Base-by-base conservation (phyloP, 2,797 vertebrate genomes). In the Holocentrus rufus region DNA sequence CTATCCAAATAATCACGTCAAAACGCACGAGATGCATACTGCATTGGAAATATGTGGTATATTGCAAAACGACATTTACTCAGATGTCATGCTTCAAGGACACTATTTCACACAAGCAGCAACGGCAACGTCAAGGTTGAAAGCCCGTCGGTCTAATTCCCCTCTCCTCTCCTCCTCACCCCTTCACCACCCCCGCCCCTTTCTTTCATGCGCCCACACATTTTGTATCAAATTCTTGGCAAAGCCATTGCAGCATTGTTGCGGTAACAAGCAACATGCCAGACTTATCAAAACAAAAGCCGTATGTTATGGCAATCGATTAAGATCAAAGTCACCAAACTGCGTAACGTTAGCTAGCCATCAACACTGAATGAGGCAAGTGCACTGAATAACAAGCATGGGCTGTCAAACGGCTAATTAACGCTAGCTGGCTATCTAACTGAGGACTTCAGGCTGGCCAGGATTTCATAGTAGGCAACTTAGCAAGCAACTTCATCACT, bases 31-130 rank as follows among this genome's bases (percentile, higher is more conserved):
- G 55, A 73, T 47, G 78, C 80, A 80, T 61, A 58, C 20, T 54
- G 59, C 65, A 55, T 65, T 17, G 62, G 52, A 68, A 57, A 23
- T 50, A 4, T 36, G 36, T 39, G 46, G 47, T 39, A 42, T 11
- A 59, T 80, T 50, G 67, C 47, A 20, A 57, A 61, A 62, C 69
- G 54, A 73, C 74, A 83, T 79, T 69, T 69, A 72, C 59, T 71
- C 72, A 82, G 86, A 93, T 88, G 87, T 85, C 88, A 88, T 86
- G 76, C 83, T 88, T 92, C 90, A 93, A 92, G 88, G 92, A 81
- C 90, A 89, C 72, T 36, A 85, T 87, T 89, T 85, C 80, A 86
- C 74, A 79, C 42, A 65, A 78, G 76, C 68, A 80, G 68, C 82
- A 55, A 56, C 56, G 54, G 58, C 57, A 85, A 86, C 88, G 90